Conservation (phyloP, 2,888 invertebrate genomes). For the Agriopis aurantiaria region DNA sequence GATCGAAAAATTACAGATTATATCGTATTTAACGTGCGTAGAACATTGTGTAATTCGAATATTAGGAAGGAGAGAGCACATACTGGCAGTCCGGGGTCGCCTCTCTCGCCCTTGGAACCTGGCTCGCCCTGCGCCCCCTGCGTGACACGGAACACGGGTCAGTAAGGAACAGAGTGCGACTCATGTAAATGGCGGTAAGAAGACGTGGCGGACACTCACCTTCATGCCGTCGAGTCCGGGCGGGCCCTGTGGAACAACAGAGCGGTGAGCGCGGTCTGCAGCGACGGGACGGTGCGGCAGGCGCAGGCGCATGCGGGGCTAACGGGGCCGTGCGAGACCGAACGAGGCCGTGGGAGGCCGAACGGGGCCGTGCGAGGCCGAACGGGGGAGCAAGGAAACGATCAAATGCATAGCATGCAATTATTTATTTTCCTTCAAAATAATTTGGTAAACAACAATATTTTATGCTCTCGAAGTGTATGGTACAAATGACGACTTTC, state of each 20-base stretch:
- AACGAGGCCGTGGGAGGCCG: background rate
- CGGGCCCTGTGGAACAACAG: conserved; percentile 92
- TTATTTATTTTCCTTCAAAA: conserved; percentile 82
- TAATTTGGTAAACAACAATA: conserved; percentile 83
- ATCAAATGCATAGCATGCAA: conserved; percentile 80
- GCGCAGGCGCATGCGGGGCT: conserved; percentile 55
- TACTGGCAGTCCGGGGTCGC: conserved; percentile 97
- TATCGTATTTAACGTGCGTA: background rate
- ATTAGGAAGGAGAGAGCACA: conserved; percentile 68
- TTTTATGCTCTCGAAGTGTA: conserved; percentile 73
- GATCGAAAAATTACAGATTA: conserved; percentile 33
- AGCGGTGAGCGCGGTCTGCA: conserved; percentile 51
- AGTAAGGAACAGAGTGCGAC: conserved; percentile 4
- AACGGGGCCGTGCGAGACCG: background rate
- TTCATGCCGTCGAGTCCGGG: conserved; percentile 98
- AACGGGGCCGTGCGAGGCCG: background rate
- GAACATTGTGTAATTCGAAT: conserved; percentile 1
- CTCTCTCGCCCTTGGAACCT: conserved; percentile 96
- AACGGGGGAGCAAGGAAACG: conserved; percentile 53
- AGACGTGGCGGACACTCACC: conserved; percentile 86
- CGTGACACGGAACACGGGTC: conserved; percentile 71
- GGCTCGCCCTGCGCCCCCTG: conserved; percentile 97
- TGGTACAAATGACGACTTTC: conserved; percentile 84
- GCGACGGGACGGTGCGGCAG: conserved; percentile 14
- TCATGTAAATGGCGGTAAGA: background rate